Conservation (phyloP, 2,797 vertebrate species). For the Gymnopithys bicolor region DNA sequence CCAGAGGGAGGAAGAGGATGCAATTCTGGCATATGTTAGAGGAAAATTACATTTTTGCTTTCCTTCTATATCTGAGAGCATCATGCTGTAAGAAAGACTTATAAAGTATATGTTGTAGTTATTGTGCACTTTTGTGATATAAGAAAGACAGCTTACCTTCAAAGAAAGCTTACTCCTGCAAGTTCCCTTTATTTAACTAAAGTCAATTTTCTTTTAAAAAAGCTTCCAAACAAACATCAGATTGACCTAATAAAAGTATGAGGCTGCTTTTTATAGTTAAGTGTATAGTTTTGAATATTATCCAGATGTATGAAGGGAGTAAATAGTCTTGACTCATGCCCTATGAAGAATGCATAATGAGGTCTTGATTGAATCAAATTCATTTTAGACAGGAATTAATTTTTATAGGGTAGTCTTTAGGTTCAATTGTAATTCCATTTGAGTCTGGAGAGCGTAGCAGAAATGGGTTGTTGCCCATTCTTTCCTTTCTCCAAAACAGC, state of each 20-base stretch:
- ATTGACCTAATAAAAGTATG: slow-evolving; percentile 56
- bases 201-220: not conserved
- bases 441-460: slow-evolving; percentile 68
- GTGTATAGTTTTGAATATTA: slow-evolving; percentile 65
- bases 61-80: not conserved
- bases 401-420: slow-evolving; percentile 76
- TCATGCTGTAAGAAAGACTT: not conserved
- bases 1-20: not conserved
- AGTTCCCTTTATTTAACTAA: slow-evolving; percentile 3
- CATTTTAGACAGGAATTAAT: slow-evolving; percentile 82
- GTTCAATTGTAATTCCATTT: slow-evolving; percentile 84
- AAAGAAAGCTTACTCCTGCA: not conserved
- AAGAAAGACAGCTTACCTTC: not conserved
- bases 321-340: slow-evolving; percentile 74
- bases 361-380: slow-evolving; percentile 79
- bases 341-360: slow-evolving; percentile 76
- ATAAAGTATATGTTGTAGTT: not conserved
- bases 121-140: not conserved
- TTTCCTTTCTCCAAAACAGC: slow-evolving; percentile 55
- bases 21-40: not conserved
- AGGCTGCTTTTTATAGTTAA: slow-evolving; percentile 70
- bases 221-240: not conserved
- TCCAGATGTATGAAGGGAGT: slow-evolving; percentile 73
- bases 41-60: slow-evolving; percentile 24
- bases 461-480: slow-evolving; percentile 72